These are phyloP conservation scores for Megaceryle maxima DNA, from an alignment of 2,113 vertebrate species.

Conservation along the genomic window DNA sequence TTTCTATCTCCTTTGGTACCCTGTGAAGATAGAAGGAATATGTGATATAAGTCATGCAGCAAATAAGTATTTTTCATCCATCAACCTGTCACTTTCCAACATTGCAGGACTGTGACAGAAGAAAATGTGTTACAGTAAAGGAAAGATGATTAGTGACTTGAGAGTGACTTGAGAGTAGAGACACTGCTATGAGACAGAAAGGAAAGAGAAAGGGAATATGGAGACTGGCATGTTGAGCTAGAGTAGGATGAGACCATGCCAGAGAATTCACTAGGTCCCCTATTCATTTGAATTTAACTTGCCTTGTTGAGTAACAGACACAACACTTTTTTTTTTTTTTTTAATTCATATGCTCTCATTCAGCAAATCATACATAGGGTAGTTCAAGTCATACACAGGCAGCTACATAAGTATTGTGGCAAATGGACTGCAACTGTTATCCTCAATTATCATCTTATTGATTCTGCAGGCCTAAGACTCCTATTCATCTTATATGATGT, in stretches of 20 bases:
- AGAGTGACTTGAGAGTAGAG: background rate
- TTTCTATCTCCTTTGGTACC: background rate
- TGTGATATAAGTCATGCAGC: background rate
- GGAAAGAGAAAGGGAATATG: background rate
- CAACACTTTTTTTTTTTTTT: background rate
- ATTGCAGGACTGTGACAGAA: background rate
- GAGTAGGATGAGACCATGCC: fast-evolving
- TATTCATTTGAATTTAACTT: background rate
- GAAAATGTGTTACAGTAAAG: background rate
- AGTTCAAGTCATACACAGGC: background rate
- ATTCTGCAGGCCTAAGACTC: background rate
- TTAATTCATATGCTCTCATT: background rate
- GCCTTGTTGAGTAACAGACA: background rate
- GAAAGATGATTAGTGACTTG: background rate
- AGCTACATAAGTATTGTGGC: background rate
- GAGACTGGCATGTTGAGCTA: background rate
- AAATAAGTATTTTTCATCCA: background rate
- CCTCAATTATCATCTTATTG: background rate
- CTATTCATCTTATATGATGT: background rate
- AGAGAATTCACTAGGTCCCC: background rate
- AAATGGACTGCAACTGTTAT: background rate
- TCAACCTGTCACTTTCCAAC: background rate
- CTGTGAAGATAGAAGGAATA: background rate
- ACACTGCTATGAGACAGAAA: fast-evolving
- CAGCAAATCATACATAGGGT: background rate